Percentiles rank a stretch among this genome's conserved stretches.
phyloP scores from a whole-genome alignment of 1,140 invertebrate genomes.

The Dolichoris vasculosae region DNA sequence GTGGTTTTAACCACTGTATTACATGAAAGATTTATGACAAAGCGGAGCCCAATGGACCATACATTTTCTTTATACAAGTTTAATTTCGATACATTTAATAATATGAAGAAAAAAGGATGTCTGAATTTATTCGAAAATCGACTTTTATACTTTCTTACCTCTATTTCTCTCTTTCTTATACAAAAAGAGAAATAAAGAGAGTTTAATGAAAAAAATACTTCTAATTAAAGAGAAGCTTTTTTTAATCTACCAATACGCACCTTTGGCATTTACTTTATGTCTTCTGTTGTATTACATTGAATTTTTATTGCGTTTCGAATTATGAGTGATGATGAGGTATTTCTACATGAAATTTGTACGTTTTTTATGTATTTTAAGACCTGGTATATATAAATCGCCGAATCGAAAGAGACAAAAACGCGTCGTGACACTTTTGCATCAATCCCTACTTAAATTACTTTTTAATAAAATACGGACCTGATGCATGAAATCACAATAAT shows the following conservation, averaged over 20 bases:
- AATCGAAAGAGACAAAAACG: constrained; percentile 35
- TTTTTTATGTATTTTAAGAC: constrained; percentile 51
- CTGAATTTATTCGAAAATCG: constrained; percentile 42
- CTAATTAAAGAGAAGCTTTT: constrained; percentile 45
- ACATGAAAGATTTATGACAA: constrained; percentile 46
- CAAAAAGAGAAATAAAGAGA: constrained; percentile 45
- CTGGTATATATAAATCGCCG: constrained; percentile 46
- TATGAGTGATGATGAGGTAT: constrained; percentile 21
- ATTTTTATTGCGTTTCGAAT: constrained; percentile 35
- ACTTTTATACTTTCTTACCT: constrained; percentile 49
- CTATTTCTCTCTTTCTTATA: constrained; percentile 43
- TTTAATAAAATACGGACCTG: constrained; percentile 61
- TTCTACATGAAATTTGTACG: constrained; percentile 43
- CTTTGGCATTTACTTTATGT: constrained; percentile 52
- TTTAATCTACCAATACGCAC: constrained; percentile 44
- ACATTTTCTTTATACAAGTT: constrained; percentile 47
- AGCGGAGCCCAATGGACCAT: constrained; percentile 47
- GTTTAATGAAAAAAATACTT: constrained; percentile 33
- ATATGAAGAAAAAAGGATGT: constrained; percentile 19
- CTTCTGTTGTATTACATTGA: constrained; percentile 26
- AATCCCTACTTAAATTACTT: constrained; percentile 58
- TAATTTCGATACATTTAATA: constrained; percentile 40
- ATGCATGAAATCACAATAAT: constrained; percentile 61
- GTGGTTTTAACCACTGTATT: constrained; percentile 32
- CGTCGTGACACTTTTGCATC: constrained; percentile 64